A percentile compares a stretch with the other conserved stretches of the same genome.
Conservation (phyloP, 2,888 invertebrate species). For the Perithous albicinctus region DNA sequence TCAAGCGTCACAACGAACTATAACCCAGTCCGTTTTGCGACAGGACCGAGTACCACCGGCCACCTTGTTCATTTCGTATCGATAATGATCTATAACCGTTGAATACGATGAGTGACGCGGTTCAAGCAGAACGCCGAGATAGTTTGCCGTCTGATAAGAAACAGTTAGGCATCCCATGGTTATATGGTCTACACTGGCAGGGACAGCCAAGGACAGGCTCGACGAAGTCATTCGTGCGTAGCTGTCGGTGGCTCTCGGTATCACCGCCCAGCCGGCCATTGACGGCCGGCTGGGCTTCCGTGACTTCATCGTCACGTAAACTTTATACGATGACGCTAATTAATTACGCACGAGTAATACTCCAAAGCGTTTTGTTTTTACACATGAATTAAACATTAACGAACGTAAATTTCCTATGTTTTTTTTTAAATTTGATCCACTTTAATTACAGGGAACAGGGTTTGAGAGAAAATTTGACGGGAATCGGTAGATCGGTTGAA, state of each 20-base stretch:
- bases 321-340: background rate
- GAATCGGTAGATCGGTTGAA: too few species aligned
- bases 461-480: too few species aligned
- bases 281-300: too few species aligned
- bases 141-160: conserved; percentile 40
- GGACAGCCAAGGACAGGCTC: conserved; percentile 35
- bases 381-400: too few species aligned
- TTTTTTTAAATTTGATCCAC: too few species aligned
- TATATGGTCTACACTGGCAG: conserved; percentile 21
- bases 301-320: background rate
- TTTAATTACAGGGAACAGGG: too few species aligned
- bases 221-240: conserved; percentile 59
- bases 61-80: conserved; percentile 76
- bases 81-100: conserved; percentile 84
- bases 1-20: conserved; percentile 80
- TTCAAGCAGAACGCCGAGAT: conserved; percentile 70
- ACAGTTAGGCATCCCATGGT: conserved; percentile 7
- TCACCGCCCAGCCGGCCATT: background rate
- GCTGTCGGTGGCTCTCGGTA: conserved; percentile 48
- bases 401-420: too few species aligned
- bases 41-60: conserved; percentile 36
- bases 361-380: too few species aligned
- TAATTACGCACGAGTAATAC: too few species aligned
- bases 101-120: conserved; percentile 66
- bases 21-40: background rate